Conservation (phyloP, 2,888 invertebrate species). For the Gisinianus flammeolus region DNA sequence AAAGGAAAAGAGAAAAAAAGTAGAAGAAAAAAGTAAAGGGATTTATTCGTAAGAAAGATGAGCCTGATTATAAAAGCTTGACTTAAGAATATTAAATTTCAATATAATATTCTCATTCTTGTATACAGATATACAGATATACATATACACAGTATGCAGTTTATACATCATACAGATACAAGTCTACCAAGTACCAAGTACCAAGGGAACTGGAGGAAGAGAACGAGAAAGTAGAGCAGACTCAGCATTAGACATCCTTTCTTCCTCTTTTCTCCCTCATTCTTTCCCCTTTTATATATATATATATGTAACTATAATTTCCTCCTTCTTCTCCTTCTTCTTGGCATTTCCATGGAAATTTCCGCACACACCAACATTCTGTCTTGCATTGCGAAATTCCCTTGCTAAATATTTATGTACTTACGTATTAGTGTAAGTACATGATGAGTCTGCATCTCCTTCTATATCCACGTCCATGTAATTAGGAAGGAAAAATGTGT, state of each 20-base stretch:
- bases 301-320: too few species aligned
- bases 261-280: background rate
- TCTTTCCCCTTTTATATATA: too few species aligned
- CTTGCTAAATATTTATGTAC: too few species aligned
- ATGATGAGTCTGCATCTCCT: background rate
- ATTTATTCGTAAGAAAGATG: slow-evolving; percentile 28
- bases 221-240: too few species aligned
- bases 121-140: background rate
- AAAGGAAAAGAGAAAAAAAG: background rate
- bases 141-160: background rate
- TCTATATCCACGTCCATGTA: background rate
- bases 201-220: too few species aligned
- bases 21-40: background rate
- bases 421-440: background rate
- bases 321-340: too few species aligned
- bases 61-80: slow-evolving; percentile 32
- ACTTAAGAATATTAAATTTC: slow-evolving; percentile 32
- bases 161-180: background rate
- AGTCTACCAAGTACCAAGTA: too few species aligned
- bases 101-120: slow-evolving; percentile 15
- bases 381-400: too few species aligned
- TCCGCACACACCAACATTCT: too few species aligned
- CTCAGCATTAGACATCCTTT: too few species aligned
- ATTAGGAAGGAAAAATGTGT: background rate
- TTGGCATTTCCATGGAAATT: too few species aligned